Base-by-base conservation (phyloP, 2,888 invertebrate species). In the Leptura quadrifasciata region DNA sequence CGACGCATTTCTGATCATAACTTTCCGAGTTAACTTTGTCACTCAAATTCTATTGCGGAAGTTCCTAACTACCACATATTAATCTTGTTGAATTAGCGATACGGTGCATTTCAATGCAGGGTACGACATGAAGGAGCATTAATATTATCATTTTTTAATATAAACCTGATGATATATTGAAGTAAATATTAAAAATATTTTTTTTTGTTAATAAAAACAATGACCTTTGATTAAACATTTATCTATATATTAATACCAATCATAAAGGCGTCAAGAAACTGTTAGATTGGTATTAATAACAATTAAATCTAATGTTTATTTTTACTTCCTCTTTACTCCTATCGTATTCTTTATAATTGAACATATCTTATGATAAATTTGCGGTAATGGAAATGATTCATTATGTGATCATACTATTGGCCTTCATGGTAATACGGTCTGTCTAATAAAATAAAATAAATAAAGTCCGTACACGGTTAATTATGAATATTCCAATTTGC, bases 401-500 rank as follows among this genome's bases (percentile, higher is more conserved):
- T 24, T 24, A 24, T n/a, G 24, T 60, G 60, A 60, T 24, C 60
- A 24, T 20, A 10, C 6, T n/a, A n/a, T n/a, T 60, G 60, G 18
- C 60, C 60, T 60, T 60, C 60, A 60, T 15, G 8, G 27, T 31
- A 31, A 2, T 31, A 31, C 8, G 12, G 60, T 60, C 20, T 17
- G 17, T 57, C 60, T n/a, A 12, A 60, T 12, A 60, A 1, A 24
- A 31, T 31, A 31, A 5, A 31, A 31, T 31, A 60, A 60, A 60
- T 39, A 15, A 9, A 39, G 12, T 39, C 39, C 8, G 4, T 31
- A 57, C 10, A 57, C 9, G 5, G 60, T 6, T 60, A 60, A 60
- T 60, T 60, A 60, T 24, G 1, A n/a, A n/a, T n/a, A 21, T 60
- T n/a, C 60, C 20, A 60, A 60, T 60, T 60, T 24, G 9, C 3